phyloP scores from a whole-genome alignment of 2,113 vertebrate genomes.

The Sorex fumeus region DNA sequence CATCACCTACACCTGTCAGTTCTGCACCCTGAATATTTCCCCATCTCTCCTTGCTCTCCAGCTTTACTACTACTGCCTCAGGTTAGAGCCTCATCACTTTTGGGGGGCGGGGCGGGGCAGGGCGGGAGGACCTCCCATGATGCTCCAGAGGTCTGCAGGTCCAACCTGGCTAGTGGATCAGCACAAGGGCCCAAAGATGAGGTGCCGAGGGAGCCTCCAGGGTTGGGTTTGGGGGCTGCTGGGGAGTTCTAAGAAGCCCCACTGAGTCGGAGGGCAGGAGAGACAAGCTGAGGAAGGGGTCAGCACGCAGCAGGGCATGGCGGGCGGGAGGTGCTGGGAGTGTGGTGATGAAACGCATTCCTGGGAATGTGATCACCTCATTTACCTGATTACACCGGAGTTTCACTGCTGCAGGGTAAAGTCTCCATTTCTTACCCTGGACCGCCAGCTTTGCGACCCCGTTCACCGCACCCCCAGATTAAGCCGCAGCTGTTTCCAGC shows the following conservation, averaged over 20 bases:
- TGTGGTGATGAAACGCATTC: neutral
- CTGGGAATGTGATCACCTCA: neutral
- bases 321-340: too few relatives aligned
- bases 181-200: too few relatives aligned
- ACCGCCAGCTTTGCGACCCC: neutral
- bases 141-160: too few relatives aligned
- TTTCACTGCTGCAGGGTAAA: constrained; percentile 25
- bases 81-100: neutral
- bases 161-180: too few relatives aligned
- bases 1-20: neutral
- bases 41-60: neutral
- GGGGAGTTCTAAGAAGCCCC: neutral
- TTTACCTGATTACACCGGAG: constrained; percentile 23
- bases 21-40: constrained; percentile 1
- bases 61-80: neutral
- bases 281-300: too few relatives aligned
- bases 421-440: constrained; percentile 22
- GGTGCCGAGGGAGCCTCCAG: too few relatives aligned
- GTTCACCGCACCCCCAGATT: neutral
- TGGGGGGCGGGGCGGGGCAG: too few relatives aligned
- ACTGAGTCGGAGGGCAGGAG: neutral
- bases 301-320: too few relatives aligned
- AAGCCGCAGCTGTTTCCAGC: constrained; percentile 38
- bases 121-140: too few relatives aligned
- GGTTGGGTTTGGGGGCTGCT: too few relatives aligned